These are phyloP conservation scores for Hyla sarda DNA, from an alignment of 2,113 vertebrate genomes.

Conservation along the genomic window DNA sequence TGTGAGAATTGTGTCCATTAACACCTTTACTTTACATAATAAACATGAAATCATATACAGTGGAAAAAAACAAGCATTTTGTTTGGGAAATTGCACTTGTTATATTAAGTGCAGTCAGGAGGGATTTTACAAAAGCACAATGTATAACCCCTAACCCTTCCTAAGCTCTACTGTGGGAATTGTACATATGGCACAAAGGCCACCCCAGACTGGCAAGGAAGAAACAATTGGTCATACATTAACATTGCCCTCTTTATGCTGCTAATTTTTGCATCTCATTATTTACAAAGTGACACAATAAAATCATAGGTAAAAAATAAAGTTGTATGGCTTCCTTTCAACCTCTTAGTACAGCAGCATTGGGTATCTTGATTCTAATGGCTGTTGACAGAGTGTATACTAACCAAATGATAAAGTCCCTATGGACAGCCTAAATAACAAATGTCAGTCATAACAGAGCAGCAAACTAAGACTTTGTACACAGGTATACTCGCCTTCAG, in stretches of 20 bases:
- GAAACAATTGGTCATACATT: too few species aligned
- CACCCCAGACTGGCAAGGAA: too few species aligned
- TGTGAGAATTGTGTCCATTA: background rate
- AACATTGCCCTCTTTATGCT: too few species aligned
- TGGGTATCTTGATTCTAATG: background rate
- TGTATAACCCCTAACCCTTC: too few species aligned
- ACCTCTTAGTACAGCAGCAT: background rate
- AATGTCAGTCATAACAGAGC: slow-evolving; percentile 38
- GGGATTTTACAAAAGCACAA: background rate
- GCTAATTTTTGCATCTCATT: background rate
- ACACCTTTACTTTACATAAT: background rate
- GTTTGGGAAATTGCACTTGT: background rate
- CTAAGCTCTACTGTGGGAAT: background rate
- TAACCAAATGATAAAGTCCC: background rate
- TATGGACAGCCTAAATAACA: slow-evolving; percentile 29
- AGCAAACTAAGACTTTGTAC: slow-evolving; percentile 2
- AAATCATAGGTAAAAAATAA: background rate
- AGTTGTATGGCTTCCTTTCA: background rate
- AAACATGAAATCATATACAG: background rate
- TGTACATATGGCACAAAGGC: background rate
- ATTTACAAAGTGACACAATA: background rate
- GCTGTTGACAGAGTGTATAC: background rate
- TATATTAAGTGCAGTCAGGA: background rate
- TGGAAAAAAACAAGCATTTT: background rate
- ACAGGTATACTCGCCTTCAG: slow-evolving; percentile 3